These are phyloP conservation scores for Lepus oiostolus DNA, from an alignment of 2,797 vertebrate genomes.

Conservation along the genomic window DNA sequence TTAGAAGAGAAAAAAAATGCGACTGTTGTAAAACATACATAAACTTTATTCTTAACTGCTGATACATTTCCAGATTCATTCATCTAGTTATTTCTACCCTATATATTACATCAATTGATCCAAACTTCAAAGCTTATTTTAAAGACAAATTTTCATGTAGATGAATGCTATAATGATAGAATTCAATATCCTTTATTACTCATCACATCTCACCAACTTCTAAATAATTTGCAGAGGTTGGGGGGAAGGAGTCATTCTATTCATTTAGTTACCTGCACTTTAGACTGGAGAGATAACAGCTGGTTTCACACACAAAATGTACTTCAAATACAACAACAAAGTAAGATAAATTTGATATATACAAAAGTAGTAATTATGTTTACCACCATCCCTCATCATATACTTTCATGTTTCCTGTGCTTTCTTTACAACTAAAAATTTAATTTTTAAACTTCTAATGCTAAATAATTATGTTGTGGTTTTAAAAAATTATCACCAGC, in stretches of 20 bases:
- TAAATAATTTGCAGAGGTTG: not conserved
- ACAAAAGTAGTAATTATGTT: conserved; percentile 51
- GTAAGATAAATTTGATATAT: conserved; percentile 44
- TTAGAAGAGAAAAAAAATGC: conserved; percentile 29
- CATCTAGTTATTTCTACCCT: conserved; percentile 49
- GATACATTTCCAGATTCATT: conserved; percentile 15
- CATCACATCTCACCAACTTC: conserved; percentile 36
- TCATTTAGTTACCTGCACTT: conserved; percentile 43
- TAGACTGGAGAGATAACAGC: conserved; percentile 25
- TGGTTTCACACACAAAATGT: conserved; percentile 28
- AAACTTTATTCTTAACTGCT: not conserved
- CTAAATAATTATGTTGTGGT: conserved; percentile 16
- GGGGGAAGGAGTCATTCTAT: not conserved
- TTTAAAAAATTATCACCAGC: not conserved
- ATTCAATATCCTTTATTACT: conserved; percentile 7
- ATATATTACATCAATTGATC: not conserved
- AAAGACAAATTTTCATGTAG: conserved; percentile 51
- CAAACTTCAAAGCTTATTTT: conserved; percentile 50
- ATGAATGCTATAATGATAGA: conserved; percentile 12
- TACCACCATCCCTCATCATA: not conserved
- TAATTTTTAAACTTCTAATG: conserved; percentile 55
- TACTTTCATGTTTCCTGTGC: not conserved
- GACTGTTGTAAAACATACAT: not conserved
- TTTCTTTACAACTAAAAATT: conserved; percentile 59
- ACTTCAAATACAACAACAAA: conserved; percentile 57